phyloP scores from a whole-genome alignment of 1,140 invertebrate genomes.

The Cydia fagiglandana region DNA sequence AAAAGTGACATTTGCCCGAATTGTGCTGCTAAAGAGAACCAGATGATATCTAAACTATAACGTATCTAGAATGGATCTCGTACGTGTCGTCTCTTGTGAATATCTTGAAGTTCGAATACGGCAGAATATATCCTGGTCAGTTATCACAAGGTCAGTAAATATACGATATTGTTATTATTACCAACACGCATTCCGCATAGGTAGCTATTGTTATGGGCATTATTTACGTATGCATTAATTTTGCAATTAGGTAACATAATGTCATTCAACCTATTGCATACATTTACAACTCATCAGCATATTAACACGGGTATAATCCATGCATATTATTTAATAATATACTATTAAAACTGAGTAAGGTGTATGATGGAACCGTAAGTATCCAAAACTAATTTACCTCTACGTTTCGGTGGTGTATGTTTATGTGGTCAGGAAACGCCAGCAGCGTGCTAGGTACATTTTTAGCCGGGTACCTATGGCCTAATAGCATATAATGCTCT shows the following conservation, averaged over 20 bases:
- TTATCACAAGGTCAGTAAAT: background rate
- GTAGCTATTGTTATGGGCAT: background rate
- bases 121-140: too few relatives aligned
- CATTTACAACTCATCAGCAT: conserved; percentile 1
- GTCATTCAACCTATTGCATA: conserved; percentile 7
- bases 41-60: too few relatives aligned
- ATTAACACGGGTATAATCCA: conserved; percentile 2
- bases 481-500: too few relatives aligned
- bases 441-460: too few relatives aligned
- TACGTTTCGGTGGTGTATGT: too few relatives aligned
- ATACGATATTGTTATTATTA: background rate
- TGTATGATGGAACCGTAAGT: background rate
- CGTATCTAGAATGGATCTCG: too few relatives aligned
- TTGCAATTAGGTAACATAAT: conserved; percentile 3
- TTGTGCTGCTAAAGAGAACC: too few relatives aligned
- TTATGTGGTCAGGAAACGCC: too few relatives aligned
- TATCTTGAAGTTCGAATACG: too few relatives aligned
- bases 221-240: conserved; percentile 5
- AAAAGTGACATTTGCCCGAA: too few relatives aligned
- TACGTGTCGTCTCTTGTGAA: too few relatives aligned
- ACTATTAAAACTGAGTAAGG: background rate
- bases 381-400: background rate
- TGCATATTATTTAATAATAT: conserved; percentile 1
- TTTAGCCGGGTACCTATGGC: too few relatives aligned
- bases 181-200: background rate